These are phyloP conservation scores for Motacilla tschutschensis DNA, from an alignment of 2,113 vertebrate genomes.

Conservation along the genomic window DNA sequence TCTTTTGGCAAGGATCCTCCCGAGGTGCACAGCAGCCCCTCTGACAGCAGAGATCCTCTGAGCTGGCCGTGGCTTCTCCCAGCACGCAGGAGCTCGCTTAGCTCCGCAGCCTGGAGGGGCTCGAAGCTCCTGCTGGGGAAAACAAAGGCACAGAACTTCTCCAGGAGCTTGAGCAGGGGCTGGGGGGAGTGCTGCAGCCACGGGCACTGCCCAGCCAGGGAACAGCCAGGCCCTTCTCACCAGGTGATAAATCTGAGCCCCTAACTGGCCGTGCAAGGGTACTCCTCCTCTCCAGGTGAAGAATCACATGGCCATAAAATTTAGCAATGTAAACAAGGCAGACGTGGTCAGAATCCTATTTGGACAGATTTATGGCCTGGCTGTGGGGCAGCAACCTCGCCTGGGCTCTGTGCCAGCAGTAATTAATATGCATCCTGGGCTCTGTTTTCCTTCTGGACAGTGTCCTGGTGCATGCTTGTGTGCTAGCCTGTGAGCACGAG, in stretches of 20 bases:
- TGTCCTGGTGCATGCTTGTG: background rate
- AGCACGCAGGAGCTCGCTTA: background rate
- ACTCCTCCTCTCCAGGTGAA: constrained; percentile 51
- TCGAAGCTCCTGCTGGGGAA: background rate
- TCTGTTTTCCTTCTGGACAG: constrained; percentile 59
- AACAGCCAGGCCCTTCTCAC: background rate
- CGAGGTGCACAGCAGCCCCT: background rate
- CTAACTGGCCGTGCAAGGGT: background rate
- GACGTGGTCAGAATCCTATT: constrained; percentile 39
- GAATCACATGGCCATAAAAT: constrained; percentile 57
- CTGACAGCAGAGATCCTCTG: background rate
- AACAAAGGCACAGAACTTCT: background rate
- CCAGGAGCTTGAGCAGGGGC: background rate
- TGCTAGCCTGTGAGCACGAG: background rate
- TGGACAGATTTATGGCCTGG: constrained; percentile 61
- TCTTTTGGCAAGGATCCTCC: background rate
- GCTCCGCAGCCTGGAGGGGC: background rate
- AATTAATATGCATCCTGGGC: constrained; percentile 50
- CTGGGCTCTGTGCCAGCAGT: constrained; percentile 52
- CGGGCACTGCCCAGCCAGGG: background rate
- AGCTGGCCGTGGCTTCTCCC: background rate
- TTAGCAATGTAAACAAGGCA: constrained; percentile 48
- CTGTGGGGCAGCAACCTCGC: constrained; percentile 34
- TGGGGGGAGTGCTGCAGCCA: background rate
- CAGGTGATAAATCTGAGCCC: background rate